Conservation (phyloP, 2,888 invertebrate genomes). For the Mesorhabditis sp. region DNA sequence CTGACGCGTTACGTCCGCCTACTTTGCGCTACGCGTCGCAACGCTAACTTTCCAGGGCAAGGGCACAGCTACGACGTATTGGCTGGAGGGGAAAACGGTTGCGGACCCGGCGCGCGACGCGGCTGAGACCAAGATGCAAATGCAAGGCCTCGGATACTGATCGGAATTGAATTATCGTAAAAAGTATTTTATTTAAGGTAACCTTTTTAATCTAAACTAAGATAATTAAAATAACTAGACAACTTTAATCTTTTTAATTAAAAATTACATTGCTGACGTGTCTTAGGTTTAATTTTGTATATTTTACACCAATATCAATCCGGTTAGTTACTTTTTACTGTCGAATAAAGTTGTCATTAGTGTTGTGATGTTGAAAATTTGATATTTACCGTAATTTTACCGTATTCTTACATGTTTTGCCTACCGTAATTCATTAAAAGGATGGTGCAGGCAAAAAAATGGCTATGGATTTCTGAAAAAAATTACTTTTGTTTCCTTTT, state of each 20-base stretch:
- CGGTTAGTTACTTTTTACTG: no score
- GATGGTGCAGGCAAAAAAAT: no score
- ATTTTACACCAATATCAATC: no score
- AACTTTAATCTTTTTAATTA: no score
- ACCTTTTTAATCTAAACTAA: not conserved
- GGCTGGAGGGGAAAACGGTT: constrained; percentile 40
- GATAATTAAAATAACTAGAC: not conserved
- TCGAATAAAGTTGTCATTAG: not conserved
- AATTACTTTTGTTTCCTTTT: no score
- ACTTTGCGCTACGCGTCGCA: no score
- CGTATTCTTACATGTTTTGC: no score
- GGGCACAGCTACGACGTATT: constrained; percentile 48
- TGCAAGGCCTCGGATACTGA: not conserved
- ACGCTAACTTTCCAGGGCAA: constrained; percentile 34
- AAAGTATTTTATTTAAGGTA: not conserved
- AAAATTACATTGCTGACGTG: no score
- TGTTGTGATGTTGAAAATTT: not conserved
- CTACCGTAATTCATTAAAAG: no score
- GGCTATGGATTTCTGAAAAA: no score
- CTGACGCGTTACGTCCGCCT: not conserved
- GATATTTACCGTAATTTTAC: no score
- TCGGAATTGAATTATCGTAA: not conserved
- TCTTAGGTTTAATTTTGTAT: no score
- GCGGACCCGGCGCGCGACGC: not conserved
- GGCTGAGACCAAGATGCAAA: not conserved